These are phyloP conservation scores for Zonitis immaculata DNA, from an alignment of 2,888 invertebrate species.

Conservation along the genomic window DNA sequence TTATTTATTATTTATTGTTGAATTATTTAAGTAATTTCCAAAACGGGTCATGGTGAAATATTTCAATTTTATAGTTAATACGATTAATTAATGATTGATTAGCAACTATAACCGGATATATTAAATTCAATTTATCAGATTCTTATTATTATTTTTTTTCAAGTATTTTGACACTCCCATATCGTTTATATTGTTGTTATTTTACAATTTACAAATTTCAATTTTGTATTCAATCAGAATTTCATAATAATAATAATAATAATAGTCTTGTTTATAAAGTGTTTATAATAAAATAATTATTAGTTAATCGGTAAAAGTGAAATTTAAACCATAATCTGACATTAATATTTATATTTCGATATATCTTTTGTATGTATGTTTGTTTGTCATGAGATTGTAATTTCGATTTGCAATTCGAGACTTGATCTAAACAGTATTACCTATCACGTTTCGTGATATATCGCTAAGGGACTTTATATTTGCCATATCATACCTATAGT, in stretches of 20 bases:
- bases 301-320: constrained; percentile 12
- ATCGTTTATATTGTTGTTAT: too few species aligned
- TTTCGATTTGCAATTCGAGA: constrained; percentile 6
- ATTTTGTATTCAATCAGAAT: too few species aligned
- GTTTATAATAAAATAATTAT: constrained; percentile 6
- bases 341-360: constrained; percentile 7
- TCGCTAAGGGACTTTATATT: neutral
- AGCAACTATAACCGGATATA: neutral
- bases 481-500: constrained; percentile 6
- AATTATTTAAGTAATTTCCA: constrained; percentile 5
- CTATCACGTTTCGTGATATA: constrained; percentile 18
- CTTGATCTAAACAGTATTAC: constrained; percentile 12
- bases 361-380: too few species aligned
- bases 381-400: constrained; percentile 4
- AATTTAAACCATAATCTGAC: constrained; percentile 14
- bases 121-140: neutral
- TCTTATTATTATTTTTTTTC: too few species aligned
- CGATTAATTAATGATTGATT: constrained; percentile 10
- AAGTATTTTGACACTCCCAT: too few species aligned
- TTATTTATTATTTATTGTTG: constrained; percentile 13
- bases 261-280: constrained; percentile 4
- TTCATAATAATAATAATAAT: too few species aligned
- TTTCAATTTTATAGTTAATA: neutral
- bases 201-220: too few species aligned
- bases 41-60: constrained; percentile 9